Base-by-base conservation (phyloP, 1,140 invertebrate genomes). In the Parasteatoda tepidariorum region DNA sequence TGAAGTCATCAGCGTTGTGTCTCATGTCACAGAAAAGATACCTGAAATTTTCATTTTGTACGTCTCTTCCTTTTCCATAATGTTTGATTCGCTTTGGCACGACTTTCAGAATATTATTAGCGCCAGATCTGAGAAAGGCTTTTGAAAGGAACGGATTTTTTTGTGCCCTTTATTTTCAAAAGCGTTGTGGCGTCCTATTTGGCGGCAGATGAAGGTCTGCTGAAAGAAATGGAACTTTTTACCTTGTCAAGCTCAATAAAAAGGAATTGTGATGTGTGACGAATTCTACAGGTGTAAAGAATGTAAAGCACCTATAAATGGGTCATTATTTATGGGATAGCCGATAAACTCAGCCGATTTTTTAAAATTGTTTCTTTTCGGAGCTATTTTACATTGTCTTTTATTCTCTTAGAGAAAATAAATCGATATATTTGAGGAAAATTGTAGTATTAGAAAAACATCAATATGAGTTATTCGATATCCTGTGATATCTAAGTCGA, bases 91-190 rank as follows among this genome's bases (percentile, higher is more conserved):
- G 15, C 30, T 61, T 74, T 74, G 71, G 71, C 71, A 74, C 71
- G 31, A 54, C 33, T 38, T 74, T 61, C 71, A 33, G 71, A 74
- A 74, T 74, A 74, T 74, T 74, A 74, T 74, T 74, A 74, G 71
- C 55, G 71, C 28, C 28, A 59, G 54, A 74, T 30, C 71, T 61
- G 30, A 61, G 57, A 74, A 74, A 61, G 71, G 34, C 26, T 34
- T 28, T 55, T 30, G 41, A 48, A 71, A 71, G 48, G 15, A 71
- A 55, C 30, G 30, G 41, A 26, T 18, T 57, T 55, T 9, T 15
- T 5, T 55, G 28, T 15, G 28, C 15, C 68, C 30, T 55, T 71
- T 71, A 41, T 31, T 55, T 31, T 28, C 48, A 18, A 30, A 55
- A 31, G 22, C 31, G 68, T 55, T 33, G 18, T 41, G n/a, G 38